Evolutionary conservation across 2,888 invertebrate species (phyloP).

Genomic region (Eupithecia exiguata): DNA sequence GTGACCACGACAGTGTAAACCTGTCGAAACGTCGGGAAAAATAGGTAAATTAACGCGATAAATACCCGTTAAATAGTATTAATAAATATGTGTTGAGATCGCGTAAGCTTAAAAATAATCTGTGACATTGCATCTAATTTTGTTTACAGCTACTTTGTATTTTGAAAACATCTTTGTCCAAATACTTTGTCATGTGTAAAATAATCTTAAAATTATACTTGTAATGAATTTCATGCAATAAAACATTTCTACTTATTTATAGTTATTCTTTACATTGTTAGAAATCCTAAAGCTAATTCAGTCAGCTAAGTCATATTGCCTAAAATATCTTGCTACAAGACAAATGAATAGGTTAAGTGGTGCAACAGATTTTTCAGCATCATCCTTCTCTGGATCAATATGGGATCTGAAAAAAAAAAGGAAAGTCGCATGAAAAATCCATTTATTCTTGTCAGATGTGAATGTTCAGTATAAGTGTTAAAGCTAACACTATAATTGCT

Average conservation of each 20-base stretch:
- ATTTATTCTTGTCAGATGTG: background rate
- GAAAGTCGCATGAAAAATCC: background rate
- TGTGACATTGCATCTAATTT: background rate
- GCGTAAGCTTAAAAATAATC: too few species aligned
- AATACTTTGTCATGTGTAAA: background rate
- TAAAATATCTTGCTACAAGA: constrained; percentile 88
- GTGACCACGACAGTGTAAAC: too few species aligned
- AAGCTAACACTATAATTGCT: background rate
- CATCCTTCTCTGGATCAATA: constrained; percentile 66
- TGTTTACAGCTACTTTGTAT: background rate
- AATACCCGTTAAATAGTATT: too few species aligned
- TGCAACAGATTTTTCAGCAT: constrained; percentile 66
- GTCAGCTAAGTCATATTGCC: constrained; percentile 89
- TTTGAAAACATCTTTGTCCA: background rate
- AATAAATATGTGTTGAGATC: too few species aligned
- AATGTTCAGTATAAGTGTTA: too few species aligned
- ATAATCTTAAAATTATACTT: background rate
- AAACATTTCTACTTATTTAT: background rate
- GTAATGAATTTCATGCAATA: background rate
- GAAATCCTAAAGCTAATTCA: constrained; percentile 32
- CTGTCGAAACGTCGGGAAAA: too few species aligned
- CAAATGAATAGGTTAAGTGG: constrained; percentile 90
- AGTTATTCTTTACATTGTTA: background rate
- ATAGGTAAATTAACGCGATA: too few species aligned
- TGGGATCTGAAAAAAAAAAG: constrained; percentile 60